phyloP scores from a whole-genome alignment of 1,140 invertebrate species.

The Anadara kagoshimensis region DNA sequence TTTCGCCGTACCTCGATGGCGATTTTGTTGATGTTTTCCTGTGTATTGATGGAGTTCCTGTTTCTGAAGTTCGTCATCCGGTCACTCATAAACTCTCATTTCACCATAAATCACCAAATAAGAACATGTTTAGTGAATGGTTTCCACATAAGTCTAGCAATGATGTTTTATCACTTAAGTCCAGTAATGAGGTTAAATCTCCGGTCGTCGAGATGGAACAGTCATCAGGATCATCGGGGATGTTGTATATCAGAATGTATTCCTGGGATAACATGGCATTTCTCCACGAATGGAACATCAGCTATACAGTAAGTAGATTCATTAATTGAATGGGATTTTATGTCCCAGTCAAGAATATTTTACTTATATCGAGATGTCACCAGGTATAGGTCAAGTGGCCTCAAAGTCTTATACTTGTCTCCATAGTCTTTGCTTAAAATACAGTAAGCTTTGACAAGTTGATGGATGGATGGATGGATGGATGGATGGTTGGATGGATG shows the following conservation, averaged over 20 bases:
- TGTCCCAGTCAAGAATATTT: too few relatives aligned
- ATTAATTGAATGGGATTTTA: too few relatives aligned
- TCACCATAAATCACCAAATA: conserved; percentile 14
- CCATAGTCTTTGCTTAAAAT: background rate
- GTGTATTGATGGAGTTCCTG: conserved; percentile 60
- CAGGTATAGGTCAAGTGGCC: too few relatives aligned
- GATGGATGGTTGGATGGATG: too few relatives aligned
- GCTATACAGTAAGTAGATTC: conserved; percentile 42
- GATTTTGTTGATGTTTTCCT: conserved; percentile 60
- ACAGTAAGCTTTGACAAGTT: too few relatives aligned
- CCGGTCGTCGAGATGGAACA: background rate
- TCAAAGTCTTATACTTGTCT: too few relatives aligned
- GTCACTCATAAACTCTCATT: conserved; percentile 35
- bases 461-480: too few relatives aligned
- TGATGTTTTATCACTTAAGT: conserved; percentile 5
- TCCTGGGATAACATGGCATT: conserved; percentile 52
- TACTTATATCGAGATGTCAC: too few relatives aligned
- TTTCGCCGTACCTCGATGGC: conserved; percentile 76
- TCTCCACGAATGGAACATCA: conserved; percentile 51
- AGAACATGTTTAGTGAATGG: background rate
- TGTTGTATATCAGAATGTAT: conserved; percentile 52
- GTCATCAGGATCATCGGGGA: conserved; percentile 26
- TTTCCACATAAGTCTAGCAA: conserved; percentile 4
- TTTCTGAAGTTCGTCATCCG: conserved; percentile 43
- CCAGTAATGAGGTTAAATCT: background rate